phyloP scores from a whole-genome alignment of 2,888 invertebrate species.

The Coelinius sp. region DNA sequence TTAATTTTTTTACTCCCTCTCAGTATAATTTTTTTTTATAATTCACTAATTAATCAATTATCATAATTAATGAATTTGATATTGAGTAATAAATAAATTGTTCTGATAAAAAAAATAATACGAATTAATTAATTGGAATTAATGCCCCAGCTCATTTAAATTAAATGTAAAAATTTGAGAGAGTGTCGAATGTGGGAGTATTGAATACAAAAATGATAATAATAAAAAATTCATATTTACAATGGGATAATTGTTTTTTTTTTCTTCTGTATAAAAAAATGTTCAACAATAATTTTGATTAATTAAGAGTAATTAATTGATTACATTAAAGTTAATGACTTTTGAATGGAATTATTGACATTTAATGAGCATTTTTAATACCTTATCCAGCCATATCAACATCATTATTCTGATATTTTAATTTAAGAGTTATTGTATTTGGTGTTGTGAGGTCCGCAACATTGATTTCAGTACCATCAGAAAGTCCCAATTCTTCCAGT shows the following conservation, averaged over 20 bases:
- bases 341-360: not conserved
- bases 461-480: constrained; percentile 87
- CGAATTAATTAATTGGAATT: not conserved
- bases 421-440: constrained; percentile 81
- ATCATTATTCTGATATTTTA: constrained; percentile 74
- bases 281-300: not conserved
- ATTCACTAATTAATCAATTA: constrained; percentile 39
- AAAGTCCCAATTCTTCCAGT: constrained; percentile 86
- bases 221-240: constrained; percentile 52
- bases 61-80: constrained; percentile 3
- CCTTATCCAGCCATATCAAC: constrained; percentile 53
- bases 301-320: not conserved
- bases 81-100: not conserved
- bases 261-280: not conserved
- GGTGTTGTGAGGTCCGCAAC: constrained; percentile 95
- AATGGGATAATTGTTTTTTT: constrained; percentile 42
- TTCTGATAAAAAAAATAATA: not conserved
- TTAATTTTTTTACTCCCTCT: constrained; percentile 50
- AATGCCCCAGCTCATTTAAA: not conserved
- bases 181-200: constrained; percentile 40
- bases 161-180: not conserved
- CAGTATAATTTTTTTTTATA: constrained; percentile 51
- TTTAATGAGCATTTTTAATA: constrained; percentile 28
- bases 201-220: constrained; percentile 49
- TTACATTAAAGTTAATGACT: not conserved